Evolutionary conservation across 1,140 invertebrate species (phyloP), one percentile per base, ranked within the genome.

Genomic region (Lordiphosa collinella): DNA sequence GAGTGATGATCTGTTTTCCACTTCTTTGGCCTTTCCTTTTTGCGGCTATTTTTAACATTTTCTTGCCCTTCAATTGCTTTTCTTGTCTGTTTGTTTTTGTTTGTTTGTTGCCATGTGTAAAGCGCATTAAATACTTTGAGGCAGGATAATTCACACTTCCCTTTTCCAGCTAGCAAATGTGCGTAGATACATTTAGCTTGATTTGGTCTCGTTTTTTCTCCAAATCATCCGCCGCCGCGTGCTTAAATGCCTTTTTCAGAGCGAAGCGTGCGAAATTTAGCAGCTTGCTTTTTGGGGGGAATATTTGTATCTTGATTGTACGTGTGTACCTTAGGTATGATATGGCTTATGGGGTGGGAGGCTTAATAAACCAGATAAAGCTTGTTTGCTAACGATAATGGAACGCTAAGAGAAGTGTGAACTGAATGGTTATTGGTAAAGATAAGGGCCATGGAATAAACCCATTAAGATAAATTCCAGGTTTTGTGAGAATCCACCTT

Each of bases 61-160:
- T 56, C n/a, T 63, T 11, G 11, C 18, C 49, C 37, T 58, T 53
- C 55, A 48, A 61, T 61, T 44, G 49, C 25, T 29, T 8, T 29
- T 37, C 16, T 53, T 49, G 18, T 34, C 34, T 14, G 13, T 52
- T 29, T 59, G 32, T 54, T 54, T 69, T 11, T 35, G 7, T 29
- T 29, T 29, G 25, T 29, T 16, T 35, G 56, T 58, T 69, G 64
- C 37, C 67, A 68, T 76, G 55, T 73, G 78, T 63, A 64, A 71
- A 76, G 66, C 76, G 76, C 67, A 76, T 82, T 82, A 82, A 82
- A 82, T 82, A 82, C 76, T 82, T 82, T 72, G 62, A 84, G 76
- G 78, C 76, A 72, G 78, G 76, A 82, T 82, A 82, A 84, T 82
- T 82, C 76, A 82, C 76, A 82, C 78, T 63, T 80, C 36, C 31